Evolutionary conservation across 2,888 invertebrate genomes (phyloP).

Genomic region (Chrysolina americana): DNA sequence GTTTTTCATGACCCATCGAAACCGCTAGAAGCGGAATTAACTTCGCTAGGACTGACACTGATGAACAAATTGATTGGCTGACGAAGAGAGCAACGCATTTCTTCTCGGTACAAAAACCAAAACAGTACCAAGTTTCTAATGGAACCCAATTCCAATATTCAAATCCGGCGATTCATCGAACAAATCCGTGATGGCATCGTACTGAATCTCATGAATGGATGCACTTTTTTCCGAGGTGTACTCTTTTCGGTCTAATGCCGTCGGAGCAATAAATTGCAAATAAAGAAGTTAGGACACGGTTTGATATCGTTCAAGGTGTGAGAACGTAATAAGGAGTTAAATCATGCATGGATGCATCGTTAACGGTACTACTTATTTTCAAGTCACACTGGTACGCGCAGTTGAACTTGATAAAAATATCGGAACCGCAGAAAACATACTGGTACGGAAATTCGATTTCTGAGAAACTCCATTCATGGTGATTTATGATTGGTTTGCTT

Average conservation of each 20-base stretch:
- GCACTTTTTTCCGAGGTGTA: slow-evolving; percentile 51
- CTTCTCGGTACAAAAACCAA: background rate
- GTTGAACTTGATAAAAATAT: slow-evolving; percentile 18
- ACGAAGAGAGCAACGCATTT: background rate
- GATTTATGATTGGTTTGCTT: slow-evolving; percentile 12
- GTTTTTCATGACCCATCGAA: too few species aligned
- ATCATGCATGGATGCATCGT: slow-evolving; percentile 62
- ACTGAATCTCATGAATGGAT: slow-evolving; percentile 53
- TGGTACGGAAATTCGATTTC: slow-evolving; percentile 18
- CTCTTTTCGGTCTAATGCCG: slow-evolving; percentile 58
- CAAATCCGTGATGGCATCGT: background rate
- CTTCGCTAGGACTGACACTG: too few species aligned
- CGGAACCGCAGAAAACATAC: slow-evolving; percentile 14
- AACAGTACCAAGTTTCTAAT: slow-evolving; percentile 12
- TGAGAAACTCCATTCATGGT: background rate
- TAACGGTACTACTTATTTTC: slow-evolving; percentile 54
- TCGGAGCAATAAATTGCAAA: slow-evolving; percentile 55
- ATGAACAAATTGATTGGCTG: background rate
- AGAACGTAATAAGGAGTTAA: slow-evolving; percentile 62
- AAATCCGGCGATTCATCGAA: slow-evolving; percentile 1
- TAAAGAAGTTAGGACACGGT: slow-evolving; percentile 59
- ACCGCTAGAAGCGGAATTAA: background rate
- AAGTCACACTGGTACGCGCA: slow-evolving; percentile 15
- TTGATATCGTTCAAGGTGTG: slow-evolving; percentile 62
- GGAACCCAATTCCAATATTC: slow-evolving; percentile 11